phyloP scores from a whole-genome alignment of 2,113 vertebrate genomes.

The Pelecanus crispus region DNA sequence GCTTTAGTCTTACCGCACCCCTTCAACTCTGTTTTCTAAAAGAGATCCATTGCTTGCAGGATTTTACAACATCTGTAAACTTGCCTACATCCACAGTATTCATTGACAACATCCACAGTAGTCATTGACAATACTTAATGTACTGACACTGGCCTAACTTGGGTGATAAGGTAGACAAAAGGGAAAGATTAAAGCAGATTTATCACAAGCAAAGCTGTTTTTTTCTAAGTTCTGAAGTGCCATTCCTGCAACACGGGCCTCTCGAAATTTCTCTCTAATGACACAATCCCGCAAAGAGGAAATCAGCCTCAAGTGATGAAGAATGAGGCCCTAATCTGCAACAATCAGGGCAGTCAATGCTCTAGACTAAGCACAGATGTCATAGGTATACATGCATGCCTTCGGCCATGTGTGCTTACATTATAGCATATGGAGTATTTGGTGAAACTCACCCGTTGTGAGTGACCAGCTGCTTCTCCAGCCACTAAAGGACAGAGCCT shows the following conservation, averaged over 20 bases:
- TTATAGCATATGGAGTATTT: accelerated
- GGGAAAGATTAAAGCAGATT: background rate
- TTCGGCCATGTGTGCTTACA: accelerated
- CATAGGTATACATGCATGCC: accelerated
- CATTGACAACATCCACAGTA: background rate
- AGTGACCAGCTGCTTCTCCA: slow-evolving; percentile 62
- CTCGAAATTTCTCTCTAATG: background rate
- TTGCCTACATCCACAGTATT: background rate
- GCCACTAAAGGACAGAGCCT: slow-evolving; percentile 57
- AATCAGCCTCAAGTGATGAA: background rate
- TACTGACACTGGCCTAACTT: background rate
- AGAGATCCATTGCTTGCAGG: background rate
- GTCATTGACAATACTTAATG: background rate
- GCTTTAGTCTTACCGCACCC: background rate
- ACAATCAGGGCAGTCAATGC: accelerated
- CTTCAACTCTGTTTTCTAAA: background rate
- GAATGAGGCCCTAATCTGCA: background rate
- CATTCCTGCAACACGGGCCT: background rate
- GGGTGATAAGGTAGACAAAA: background rate
- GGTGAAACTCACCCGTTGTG: slow-evolving; percentile 74
- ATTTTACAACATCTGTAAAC: background rate
- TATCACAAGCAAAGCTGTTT: background rate
- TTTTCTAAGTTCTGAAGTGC: background rate
- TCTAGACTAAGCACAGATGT: background rate
- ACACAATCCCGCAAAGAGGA: background rate